phyloP scores from a whole-genome alignment of 2,888 invertebrate species.

The Zygaena filipendulae region DNA sequence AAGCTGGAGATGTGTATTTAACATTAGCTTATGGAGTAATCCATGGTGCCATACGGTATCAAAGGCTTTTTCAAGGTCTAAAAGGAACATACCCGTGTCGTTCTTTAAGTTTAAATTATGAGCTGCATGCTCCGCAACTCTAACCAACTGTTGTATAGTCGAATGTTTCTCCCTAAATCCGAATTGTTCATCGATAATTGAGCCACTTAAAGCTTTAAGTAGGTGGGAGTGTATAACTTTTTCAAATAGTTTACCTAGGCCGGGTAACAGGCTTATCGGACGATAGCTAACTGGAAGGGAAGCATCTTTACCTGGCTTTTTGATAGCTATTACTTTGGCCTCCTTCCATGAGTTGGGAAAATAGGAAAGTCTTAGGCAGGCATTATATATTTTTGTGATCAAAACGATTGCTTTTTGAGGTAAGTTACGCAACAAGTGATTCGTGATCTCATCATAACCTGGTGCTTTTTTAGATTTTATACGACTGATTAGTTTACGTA shows the following conservation, averaged over 20 bases:
- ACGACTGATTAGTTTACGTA: no score
- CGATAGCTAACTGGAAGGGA: conserved; percentile 5
- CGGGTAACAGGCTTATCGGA: conserved; percentile 11
- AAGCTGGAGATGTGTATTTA: neutral
- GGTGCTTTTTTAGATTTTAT: neutral
- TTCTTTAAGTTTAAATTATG: conserved; percentile 5
- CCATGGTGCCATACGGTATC: conserved; percentile 10
- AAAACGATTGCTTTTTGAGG: conserved; percentile 6
- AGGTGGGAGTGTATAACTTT: conserved; percentile 5
- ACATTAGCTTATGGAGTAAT: conserved; percentile 6
- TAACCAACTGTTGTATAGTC: conserved; percentile 7
- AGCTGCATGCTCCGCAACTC: conserved; percentile 7
- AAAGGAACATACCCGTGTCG: conserved; percentile 9
- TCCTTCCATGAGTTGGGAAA: conserved; percentile 8
- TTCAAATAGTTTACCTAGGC: conserved; percentile 11
- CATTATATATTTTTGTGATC: conserved; percentile 9
- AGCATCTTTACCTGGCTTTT: conserved; percentile 7
- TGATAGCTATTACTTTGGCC: conserved; percentile 6
- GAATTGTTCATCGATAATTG: conserved; percentile 11
- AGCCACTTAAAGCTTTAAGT: no score
- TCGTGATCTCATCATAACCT: neutral
- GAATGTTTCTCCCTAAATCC: conserved; percentile 10
- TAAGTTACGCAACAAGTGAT: neutral
- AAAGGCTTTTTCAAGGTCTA: conserved; percentile 13
- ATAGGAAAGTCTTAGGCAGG: conserved; percentile 3